Base-by-base conservation (phyloP, 2,797 vertebrate species). In the Tarsius wallacei region DNA sequence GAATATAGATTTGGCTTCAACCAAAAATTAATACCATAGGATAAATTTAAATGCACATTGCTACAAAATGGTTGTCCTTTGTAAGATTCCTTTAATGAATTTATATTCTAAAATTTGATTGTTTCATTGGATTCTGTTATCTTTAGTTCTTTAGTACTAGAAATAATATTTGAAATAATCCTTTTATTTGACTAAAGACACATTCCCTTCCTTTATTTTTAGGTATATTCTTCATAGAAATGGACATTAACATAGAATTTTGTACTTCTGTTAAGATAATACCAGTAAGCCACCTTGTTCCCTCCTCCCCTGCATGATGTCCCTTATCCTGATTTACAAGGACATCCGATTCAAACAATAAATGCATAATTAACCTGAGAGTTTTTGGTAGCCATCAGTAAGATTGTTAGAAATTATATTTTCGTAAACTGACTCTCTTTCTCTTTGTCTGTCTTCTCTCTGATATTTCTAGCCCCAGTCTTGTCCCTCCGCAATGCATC, bases 151-250 rank as follows among this genome's bases (percentile, higher is more conserved):
- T 76, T 80, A 47, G 47, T 71, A 78, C 85, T 53, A 73, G 19
- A 31, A 81, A 85, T 63, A 81, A 90, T 76, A 80, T 95, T 73
- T 91, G 24, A 86, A 81, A 91, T 91, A 85, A 36, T 0, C 59
- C 51, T 22, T 70, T 26, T 68, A 61, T 74, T 93, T 87, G 57
- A 78, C 11, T 59, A 22, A 78, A 87, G 87, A 80, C 5, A 63
- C 13, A 61, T 61, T 61, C 10, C 51, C 24, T 88, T 70, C 26
- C 28, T 82, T n/a, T 2, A 9, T 95, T 68, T 88, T 9, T 88
- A 84, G 53, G 31, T 36, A 24, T 55, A 31, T 2, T 2, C 19
- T 73, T 87, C 10, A 84, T n/a, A 87, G 55, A 87, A 64, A 53
- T 51, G 5, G 19, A n/a, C 11, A 63, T 63, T 47, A 74, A 51